phyloP scores from a whole-genome alignment of 2,113 vertebrate genomes.

The Solea solea region DNA sequence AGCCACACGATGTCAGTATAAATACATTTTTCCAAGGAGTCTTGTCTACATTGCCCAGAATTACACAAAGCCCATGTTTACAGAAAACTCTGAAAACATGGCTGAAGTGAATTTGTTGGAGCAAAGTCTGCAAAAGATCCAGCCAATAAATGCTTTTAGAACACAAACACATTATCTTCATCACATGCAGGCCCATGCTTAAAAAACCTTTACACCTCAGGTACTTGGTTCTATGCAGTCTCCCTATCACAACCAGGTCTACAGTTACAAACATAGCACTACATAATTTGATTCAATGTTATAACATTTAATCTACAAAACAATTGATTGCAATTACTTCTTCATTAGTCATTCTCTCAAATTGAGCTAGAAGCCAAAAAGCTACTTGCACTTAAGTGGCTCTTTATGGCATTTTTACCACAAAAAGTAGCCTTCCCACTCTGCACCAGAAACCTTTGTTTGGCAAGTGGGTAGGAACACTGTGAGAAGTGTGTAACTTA shows the following conservation, averaged over 20 bases:
- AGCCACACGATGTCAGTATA: slow-evolving; percentile 61
- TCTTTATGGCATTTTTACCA: not conserved
- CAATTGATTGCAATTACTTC: not conserved
- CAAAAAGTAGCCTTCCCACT: too few relatives aligned
- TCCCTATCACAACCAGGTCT: not conserved
- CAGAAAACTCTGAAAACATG: not conserved
- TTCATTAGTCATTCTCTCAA: slow-evolving; percentile 2
- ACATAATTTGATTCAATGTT: not conserved
- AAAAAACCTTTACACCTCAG: too few relatives aligned
- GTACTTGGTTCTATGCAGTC: too few relatives aligned
- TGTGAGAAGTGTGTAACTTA: too few relatives aligned
- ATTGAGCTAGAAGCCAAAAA: not conserved
- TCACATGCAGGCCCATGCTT: too few relatives aligned
- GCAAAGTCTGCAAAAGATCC: not conserved
- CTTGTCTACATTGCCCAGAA: slow-evolving; percentile 6
- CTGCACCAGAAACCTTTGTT: too few relatives aligned
- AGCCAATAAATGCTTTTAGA: not conserved
- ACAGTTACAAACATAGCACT: not conserved
- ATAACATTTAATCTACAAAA: not conserved
- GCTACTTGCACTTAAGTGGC: not conserved
- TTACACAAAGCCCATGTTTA: not conserved
- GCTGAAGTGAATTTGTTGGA: not conserved
- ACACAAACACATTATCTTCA: not conserved
- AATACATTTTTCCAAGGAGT: not conserved
- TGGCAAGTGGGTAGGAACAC: too few relatives aligned